Conservation (phyloP, 2,113 vertebrate species). For the Nibea coibor region DNA sequence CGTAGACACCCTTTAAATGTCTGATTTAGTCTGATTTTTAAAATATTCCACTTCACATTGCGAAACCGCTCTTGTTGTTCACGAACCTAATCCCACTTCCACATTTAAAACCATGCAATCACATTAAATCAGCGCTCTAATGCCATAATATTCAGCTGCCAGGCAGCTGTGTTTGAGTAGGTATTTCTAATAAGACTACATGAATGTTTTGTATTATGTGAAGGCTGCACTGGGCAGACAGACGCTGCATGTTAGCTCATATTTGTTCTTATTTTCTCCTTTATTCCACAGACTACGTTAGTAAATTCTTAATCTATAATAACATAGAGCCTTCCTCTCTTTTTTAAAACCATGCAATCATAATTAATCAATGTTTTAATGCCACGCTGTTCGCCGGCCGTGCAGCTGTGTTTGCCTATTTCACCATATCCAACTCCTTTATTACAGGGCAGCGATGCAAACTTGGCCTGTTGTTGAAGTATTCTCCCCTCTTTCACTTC, state of each 20-base stretch:
- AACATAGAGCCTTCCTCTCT: background rate
- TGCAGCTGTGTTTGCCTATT: conserved; percentile 56
- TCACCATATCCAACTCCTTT: conserved; percentile 40
- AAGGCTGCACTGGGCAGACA: background rate
- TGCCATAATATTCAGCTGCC: conserved; percentile 36
- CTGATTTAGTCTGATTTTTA: background rate
- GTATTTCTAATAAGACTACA: conserved; percentile 41
- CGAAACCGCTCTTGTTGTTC: conserved; percentile 20
- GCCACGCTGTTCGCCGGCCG: conserved; percentile 17
- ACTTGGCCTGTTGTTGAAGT: conserved; percentile 50
- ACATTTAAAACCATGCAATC: conserved; percentile 46
- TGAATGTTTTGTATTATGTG: conserved; percentile 34
- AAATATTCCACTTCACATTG: conserved; percentile 9
- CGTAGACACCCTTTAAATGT: background rate
- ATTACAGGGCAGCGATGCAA: conserved; percentile 58
- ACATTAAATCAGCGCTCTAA: conserved; percentile 38
- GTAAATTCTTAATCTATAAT: conserved; percentile 17
- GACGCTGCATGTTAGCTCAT: background rate
- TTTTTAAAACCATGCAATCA: conserved; percentile 45
- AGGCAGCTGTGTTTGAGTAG: conserved; percentile 56
- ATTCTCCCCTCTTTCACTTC: conserved; percentile 49
- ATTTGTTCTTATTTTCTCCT: conserved; percentile 6
- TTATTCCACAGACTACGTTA: background rate
- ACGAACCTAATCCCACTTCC: conserved; percentile 28
- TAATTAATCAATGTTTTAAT: conserved; percentile 57